These are phyloP conservation scores for Drosophila anomalata DNA, from an alignment of 2,888 invertebrate species.

Conservation along the genomic window DNA sequence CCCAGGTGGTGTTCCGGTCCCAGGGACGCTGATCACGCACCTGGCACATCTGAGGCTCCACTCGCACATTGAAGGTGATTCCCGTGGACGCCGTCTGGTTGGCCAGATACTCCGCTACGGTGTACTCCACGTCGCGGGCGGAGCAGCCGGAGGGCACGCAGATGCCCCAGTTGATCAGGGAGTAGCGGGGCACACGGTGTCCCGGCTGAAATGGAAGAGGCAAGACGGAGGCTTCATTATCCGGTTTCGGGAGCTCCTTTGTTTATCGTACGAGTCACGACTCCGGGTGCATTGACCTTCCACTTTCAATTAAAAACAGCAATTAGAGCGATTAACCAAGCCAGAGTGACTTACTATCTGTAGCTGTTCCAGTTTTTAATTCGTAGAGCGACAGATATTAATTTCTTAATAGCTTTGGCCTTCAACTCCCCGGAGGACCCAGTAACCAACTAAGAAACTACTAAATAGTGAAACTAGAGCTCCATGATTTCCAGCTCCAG, in stretches of 20 bases:
- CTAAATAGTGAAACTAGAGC: too few relatives aligned
- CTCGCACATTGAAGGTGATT: constrained; percentile 85
- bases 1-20: constrained; percentile 85
- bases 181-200: constrained; percentile 88
- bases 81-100: constrained; percentile 85
- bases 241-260: background rate
- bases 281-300: background rate
- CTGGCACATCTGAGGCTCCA: constrained; percentile 88
- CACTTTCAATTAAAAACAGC: background rate
- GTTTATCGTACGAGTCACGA: background rate
- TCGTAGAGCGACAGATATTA: background rate
- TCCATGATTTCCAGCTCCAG: too few relatives aligned
- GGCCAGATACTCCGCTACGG: constrained; percentile 85
- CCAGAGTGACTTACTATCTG: background rate
- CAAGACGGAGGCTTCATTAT: background rate
- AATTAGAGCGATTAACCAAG: background rate
- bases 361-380: background rate
- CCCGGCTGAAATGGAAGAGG: constrained; percentile 86
- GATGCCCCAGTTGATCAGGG: constrained; percentile 88
- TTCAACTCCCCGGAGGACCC: background rate
- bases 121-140: constrained; percentile 86
- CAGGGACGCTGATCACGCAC: constrained; percentile 82
- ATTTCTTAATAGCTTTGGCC: background rate
- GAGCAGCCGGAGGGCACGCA: constrained; percentile 88
- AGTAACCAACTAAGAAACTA: too few relatives aligned